Percentiles rank a stretch among this genome's conserved stretches.
These are phyloP conservation scores for Actinostola sp. DNA, from an alignment of 92 coral and sea anemone genomes.

Conservation along the genomic window DNA sequence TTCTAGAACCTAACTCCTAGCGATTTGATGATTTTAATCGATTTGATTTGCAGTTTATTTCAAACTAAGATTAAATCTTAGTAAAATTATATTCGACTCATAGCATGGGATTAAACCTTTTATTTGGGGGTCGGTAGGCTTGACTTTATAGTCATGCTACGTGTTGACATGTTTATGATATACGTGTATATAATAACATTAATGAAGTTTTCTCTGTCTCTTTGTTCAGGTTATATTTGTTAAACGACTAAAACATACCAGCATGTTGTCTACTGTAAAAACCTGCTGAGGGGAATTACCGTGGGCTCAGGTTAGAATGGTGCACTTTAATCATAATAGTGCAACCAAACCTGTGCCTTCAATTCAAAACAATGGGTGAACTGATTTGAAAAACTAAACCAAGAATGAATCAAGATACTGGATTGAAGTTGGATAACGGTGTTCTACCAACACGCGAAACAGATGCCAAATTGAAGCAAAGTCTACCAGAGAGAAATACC, in stretches of 20 bases:
- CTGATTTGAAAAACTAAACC: background rate
- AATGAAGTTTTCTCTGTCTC: too few relatives aligned
- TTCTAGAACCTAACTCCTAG: too few relatives aligned
- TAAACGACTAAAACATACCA: background rate
- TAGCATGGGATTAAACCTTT: too few relatives aligned
- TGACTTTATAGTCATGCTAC: too few relatives aligned
- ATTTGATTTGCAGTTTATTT: too few relatives aligned
- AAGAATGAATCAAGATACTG: slow-evolving; percentile 2
- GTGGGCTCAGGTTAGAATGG: slow-evolving; percentile 28
- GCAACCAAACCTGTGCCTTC: background rate
- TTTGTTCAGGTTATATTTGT: background rate
- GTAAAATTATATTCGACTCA: too few relatives aligned
- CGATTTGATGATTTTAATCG: too few relatives aligned
- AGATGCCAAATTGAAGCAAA: background rate
- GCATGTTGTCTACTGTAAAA: slow-evolving; percentile 9
- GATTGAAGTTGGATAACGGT: background rate
- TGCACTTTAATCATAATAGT: background rate
- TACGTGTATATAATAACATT: too few relatives aligned
- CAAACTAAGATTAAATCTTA: too few relatives aligned
- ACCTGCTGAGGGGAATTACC: slow-evolving; percentile 6
- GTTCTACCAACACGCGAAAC: background rate
- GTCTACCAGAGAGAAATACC: background rate
- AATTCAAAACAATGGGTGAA: background rate
- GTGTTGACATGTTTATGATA: too few relatives aligned
- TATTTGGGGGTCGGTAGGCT: too few relatives aligned